Evolutionary conservation across 1,140 invertebrate genomes (phyloP), one percentile per base, ranked within the genome.

Genomic region (Oedothorax gibbosus): DNA sequence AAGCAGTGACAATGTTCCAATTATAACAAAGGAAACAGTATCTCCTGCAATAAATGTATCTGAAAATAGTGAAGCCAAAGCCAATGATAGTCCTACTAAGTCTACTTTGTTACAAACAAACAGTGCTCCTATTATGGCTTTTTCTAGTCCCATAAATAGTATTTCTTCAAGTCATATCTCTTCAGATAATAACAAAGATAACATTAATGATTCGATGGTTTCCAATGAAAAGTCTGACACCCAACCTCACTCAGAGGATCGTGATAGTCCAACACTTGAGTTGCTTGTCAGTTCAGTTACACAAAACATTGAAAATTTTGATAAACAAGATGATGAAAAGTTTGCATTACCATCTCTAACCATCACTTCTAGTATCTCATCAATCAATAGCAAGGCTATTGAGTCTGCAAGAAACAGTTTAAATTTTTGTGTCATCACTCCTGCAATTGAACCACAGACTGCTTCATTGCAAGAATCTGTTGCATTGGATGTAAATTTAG

Each of bases 301-400:
- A 18, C 66, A 81, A 53, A 81, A 60, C 15, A 54, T 81, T n/a
- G 77, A 79, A 54, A 50, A 72, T 56, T 81, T 62, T 53, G 79
- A 71, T 72, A 49, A 81, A 51, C 79, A 54, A 5, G 82, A 84
- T 20, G 82, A 84, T 76, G 82, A 76, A 50, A 73, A 75, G n/a
- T 75, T 84, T 57, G 51, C 35, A n/a, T 14, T 84, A 50, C 72
- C 72, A 11, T 14, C 60, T 50, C 60, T 11, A 50, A 14, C 35
- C 35, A 35, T 35, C 35, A 35, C 35, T 35, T 35, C 35, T 5
- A 35, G 35, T 35, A 35, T 35, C 35, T 35, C 35, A 35, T 35
- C 35, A 35, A 35, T 35, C 35, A 35, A 35, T 35, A 35, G 35
- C 35, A 35, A 35, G 35, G 15, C 51, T 69, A 57, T 18, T 10